Conservation (phyloP, 2,113 vertebrate species). For the Catharus minimus region DNA sequence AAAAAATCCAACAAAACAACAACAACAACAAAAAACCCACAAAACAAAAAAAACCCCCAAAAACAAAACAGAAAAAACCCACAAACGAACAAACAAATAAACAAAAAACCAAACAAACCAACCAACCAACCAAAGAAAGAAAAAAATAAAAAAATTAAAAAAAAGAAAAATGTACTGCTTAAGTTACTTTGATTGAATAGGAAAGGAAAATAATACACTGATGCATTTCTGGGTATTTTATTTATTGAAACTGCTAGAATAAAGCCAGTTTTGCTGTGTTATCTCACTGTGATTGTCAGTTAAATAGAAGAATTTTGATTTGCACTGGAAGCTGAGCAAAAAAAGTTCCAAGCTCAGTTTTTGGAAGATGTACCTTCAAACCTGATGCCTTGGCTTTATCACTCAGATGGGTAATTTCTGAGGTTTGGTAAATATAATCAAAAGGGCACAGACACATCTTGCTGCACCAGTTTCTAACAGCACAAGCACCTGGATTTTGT, state of each 20-base stretch:
- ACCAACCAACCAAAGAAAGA: no score
- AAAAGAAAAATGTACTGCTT: neutral
- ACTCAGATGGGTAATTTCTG: neutral
- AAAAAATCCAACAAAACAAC: no score
- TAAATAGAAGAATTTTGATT: neutral
- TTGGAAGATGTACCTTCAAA: neutral
- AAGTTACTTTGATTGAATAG: neutral
- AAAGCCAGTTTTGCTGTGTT: neutral
- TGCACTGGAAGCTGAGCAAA: neutral
- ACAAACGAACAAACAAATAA: no score
- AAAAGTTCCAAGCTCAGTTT: neutral
- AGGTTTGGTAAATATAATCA: neutral
- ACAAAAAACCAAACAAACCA: no score
- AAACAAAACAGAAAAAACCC: neutral
- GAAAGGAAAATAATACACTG: neutral
- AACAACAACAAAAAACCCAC: no score
- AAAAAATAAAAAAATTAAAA: accelerated
- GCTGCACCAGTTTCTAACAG: neutral
- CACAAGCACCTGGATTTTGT: neutral
- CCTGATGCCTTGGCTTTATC: neutral
- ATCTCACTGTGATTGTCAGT: neutral
- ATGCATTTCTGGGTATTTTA: neutral
- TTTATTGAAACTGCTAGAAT: neutral
- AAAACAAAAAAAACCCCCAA: no score
- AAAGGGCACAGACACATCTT: neutral